Evolutionary conservation across 2,113 vertebrate species (phyloP), one percentile per base, ranked within the genome.

Genomic region (Panthera tigris): DNA sequence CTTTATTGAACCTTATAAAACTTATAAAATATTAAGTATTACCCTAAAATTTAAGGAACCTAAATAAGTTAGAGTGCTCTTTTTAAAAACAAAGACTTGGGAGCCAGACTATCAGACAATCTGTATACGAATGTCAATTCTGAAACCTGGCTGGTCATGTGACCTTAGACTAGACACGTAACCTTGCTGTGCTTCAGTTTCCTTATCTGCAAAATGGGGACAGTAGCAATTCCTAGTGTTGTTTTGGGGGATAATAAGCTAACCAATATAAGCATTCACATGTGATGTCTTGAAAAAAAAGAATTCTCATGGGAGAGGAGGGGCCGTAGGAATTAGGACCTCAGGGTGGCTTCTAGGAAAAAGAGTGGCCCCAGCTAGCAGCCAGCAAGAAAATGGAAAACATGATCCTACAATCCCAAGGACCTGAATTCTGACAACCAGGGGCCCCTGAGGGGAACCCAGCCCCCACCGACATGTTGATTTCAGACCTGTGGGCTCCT

Each of bases 11-110:
- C 5, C 0, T 86, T 57, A 33, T 27, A 76, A 89, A 66, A 76
- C 12, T n/a, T 65, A 84, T 4, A 81, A 95, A 92, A 82, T 41
- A 78, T 65, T 76, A 78, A 87, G n/a, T 18, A 52, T 74, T 79
- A 88, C 12, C 57, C 45, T 89, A 25, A 92, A 82, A 21, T 65
- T 52, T 74, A 87, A 79, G 36, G 92, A 90, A 16, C 0, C 15
- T 19, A 29, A 50, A 89, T 76, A 76, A 73, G 57, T 9, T 71
- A 45, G 11, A 68, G 27, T 27, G 39, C 27, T 57, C 15, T 52
- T 78, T 84, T 61, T 33, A 69, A 87, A 65, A 80, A 19, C 19
- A n/a, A 48, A 12, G 18, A 80, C 5, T 33, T 18, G 63, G 19
- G 4, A 45, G 6, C 23, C 23, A 45, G 19, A 29, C 5, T 18